These are phyloP conservation scores for Balaenoptera acutorostrata DNA, from an alignment of 2,113 vertebrate genomes.

Conservation along the genomic window DNA sequence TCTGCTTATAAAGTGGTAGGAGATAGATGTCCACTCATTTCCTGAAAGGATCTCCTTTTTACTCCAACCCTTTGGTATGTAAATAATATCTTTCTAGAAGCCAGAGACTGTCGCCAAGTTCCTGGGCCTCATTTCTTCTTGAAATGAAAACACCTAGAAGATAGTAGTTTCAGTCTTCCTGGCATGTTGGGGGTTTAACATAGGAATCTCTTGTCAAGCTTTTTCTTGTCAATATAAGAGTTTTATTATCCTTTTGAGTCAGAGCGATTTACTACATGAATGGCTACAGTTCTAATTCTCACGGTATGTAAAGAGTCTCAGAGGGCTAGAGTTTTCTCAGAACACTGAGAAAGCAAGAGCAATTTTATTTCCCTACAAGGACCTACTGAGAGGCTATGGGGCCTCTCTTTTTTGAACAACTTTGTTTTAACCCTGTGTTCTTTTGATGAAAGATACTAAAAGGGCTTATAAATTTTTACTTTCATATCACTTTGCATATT, in stretches of 20 bases:
- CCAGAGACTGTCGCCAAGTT: neutral
- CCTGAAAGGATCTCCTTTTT: neutral
- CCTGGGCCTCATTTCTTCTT: neutral
- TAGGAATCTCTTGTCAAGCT: too few species aligned
- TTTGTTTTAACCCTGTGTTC: neutral
- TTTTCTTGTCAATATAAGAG: neutral
- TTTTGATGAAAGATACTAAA: neutral
- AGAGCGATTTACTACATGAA: neutral
- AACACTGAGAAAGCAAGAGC: neutral
- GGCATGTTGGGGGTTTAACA: neutral
- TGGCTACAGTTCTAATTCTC: neutral
- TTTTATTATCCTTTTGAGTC: conserved; percentile 25
- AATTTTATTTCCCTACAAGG: neutral
- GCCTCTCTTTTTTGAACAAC: neutral
- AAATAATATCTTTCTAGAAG: neutral
- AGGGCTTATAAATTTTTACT: neutral
- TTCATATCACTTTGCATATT: neutral
- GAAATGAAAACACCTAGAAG: neutral
- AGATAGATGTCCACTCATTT: neutral
- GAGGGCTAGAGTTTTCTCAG: neutral
- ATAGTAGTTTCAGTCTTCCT: neutral
- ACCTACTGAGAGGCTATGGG: neutral
- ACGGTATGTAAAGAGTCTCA: neutral
- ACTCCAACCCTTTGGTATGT: neutral
- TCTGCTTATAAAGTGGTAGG: neutral